Base-by-base conservation (phyloP, 2,797 vertebrate species). In the Sus cebifrons region DNA sequence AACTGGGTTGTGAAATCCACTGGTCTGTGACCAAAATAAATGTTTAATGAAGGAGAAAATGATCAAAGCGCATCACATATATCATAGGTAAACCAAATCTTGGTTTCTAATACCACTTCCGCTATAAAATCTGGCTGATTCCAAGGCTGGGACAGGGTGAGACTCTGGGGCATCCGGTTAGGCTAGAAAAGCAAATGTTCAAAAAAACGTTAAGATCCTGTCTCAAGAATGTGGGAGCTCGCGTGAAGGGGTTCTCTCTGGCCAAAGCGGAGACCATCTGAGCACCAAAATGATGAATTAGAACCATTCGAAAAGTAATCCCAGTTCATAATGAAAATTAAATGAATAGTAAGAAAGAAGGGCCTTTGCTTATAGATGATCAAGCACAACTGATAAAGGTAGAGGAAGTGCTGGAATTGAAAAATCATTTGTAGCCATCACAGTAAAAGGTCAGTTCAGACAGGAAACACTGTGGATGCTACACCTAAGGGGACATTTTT, bases 11-110 rank as follows among this genome's bases (percentile, higher is more conserved):
- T 89, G 21, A 90, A 92, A 92, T 92, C 77, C 70, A 85, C 44
- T 79, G 71, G 13, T 71, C 65, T 83, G 44, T 75, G 84, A 81
- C 52, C 58, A 79, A n/a, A 92, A 25, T 40, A 64, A 89, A 62
- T 77, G 86, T 83, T 96, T 71, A 88, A 71, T 44, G 32, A 32
- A 84, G 83, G 12, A 83, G 54, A 86, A 88, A 89, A 54, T 49
- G 13, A 60, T 83, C 13, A 83, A 29, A 79, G 5, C 27, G 10
- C 0, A 70, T 82, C 67, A 85, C n/a, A 40, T 56, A 14, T 17
- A 62, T 54, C 23, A 70, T 70, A 27, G 21, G 54, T 73, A 81
- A 83, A 74, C 21, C 21, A 89, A 62, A 65, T 54, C 40, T 58
- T 90, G 20, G n/a, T 77, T 91, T 92, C 81, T 71, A 32, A 44